Evolutionary conservation across 2,888 invertebrate species (phyloP), one percentile per base, ranked within the genome.

Genomic region (Pediacus dermestoides): DNA sequence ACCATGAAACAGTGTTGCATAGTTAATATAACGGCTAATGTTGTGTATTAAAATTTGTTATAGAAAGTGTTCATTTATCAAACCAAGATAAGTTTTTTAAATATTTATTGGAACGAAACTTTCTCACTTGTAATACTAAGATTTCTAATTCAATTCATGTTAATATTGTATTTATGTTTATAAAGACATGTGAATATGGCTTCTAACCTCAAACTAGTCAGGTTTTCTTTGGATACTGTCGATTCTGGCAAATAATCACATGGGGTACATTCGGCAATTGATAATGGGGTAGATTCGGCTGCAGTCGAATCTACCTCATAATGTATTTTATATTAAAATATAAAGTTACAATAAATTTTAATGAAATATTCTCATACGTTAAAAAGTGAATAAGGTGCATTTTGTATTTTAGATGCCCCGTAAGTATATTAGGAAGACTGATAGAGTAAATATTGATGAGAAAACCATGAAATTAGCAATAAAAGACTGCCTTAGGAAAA

Each of bases 381-480:
- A n/a, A n/a, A n/a, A n/a, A n/a, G n/a, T n/a, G n/a, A n/a, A n/a
- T n/a, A n/a, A n/a, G n/a, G n/a, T n/a, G n/a, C n/a, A n/a, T n/a
- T n/a, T n/a, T n/a, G n/a, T n/a, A n/a, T 27, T 35, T 26, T 16
- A 35, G 35, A 35, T 35, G 35, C 35, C 35, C 12, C 11, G 35
- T 10, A 36, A 28, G 30, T 36, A 28, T 14, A 30, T 16, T 4
- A 36, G 21, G 21, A 36, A 30, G 22, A 36, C 30, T 12, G 30
- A 36, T 18, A 36, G 36, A 18, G 36, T 25, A 12, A 13, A 36
- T 18, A 36, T 35, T 16, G 27, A 35, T 28, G 35, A 36, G 8
- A 26, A 2, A 3, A 22, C 13, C 21, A 36, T 36, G 30, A 36
- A 30, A 28, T 10, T 6, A 8, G 30, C 37, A 13, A 3, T 37